These are phyloP conservation scores for Arizona elegans DNA, from an alignment of 2,113 vertebrate species.

Conservation along the genomic window DNA sequence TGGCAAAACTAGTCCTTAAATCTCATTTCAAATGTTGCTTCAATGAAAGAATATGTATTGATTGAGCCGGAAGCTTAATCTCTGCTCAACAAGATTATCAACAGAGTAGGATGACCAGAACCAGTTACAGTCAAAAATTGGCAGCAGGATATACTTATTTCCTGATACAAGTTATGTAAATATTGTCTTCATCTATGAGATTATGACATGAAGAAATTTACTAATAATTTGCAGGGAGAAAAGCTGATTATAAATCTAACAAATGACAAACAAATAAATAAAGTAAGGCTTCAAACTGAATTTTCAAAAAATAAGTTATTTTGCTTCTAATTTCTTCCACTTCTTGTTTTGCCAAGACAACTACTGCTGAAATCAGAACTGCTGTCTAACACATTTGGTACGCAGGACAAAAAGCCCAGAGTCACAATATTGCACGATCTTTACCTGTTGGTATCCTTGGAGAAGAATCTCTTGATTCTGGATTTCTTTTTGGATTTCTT, in stretches of 20 bases:
- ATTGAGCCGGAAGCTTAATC: background rate
- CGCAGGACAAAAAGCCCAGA: background rate
- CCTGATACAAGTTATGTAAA: background rate
- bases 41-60: background rate
- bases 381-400: background rate
- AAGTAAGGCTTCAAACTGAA: background rate
- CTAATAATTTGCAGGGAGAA: background rate
- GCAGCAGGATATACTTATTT: background rate
- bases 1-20: background rate
- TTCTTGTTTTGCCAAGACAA: background rate
- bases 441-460: conserved; percentile 90
- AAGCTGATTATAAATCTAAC: background rate
- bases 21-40: background rate
- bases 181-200: background rate
- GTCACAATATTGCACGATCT: background rate
- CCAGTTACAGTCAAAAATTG: background rate
- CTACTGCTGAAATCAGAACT: background rate
- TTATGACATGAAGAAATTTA: background rate
- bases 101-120: background rate
- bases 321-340: background rate
- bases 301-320: background rate
- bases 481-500: conserved; percentile 83
- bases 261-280: background rate
- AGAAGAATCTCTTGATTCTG: conserved; percentile 88
- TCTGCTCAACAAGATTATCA: background rate